Base-by-base conservation (phyloP, 2,888 invertebrate species). In the Sminthurides aquaticus region DNA sequence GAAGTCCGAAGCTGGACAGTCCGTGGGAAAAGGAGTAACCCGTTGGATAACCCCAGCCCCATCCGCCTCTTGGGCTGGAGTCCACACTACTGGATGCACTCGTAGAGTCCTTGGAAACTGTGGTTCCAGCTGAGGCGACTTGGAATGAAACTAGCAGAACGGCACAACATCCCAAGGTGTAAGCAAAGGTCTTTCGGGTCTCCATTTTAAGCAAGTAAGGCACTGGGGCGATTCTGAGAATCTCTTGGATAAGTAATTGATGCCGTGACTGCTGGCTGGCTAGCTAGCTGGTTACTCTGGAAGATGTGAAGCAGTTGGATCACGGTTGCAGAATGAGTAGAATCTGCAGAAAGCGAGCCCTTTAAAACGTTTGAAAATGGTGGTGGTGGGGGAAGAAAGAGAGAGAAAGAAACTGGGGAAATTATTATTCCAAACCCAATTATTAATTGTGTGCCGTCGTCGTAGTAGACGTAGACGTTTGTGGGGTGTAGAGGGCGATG, bases 41-140 rank as follows among this genome's bases (percentile, higher is more conserved):
- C 3, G 62, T 62, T 1, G 62, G 62, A 22, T 62, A 62, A 18
- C 61, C 61, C 57, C 57, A 62, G n/a, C 62, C 62, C 18, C 58
- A n/a, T 34, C 59, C 57, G 5, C 62, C 18, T 57, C 57, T 34
- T 20, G 62, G 26, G 59, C 43, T 34, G 15, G 5, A 5, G 5
- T 5, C 43, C 5, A 5, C 15, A 15, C 43, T 34, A 34, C 5
- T 15, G 15, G 8, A 11, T 5, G 43, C 8, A 34, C 15, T 20
- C 22, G 5, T 22, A 20, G 52, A 52, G 20, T 8, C 8, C 52
- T 52, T 52, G 52, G 52, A 20, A 8, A 22, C 52, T 52, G 52
- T 11, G 43, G 8, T 52, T 52, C 52, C 52, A 52, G 52, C 52
- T 18, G 5, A 5, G 52, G 22, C 52, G 20, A 34, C 43, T 15